These are phyloP conservation scores for Nineta flava DNA, from an alignment of 2,888 invertebrate species.

Conservation along the genomic window DNA sequence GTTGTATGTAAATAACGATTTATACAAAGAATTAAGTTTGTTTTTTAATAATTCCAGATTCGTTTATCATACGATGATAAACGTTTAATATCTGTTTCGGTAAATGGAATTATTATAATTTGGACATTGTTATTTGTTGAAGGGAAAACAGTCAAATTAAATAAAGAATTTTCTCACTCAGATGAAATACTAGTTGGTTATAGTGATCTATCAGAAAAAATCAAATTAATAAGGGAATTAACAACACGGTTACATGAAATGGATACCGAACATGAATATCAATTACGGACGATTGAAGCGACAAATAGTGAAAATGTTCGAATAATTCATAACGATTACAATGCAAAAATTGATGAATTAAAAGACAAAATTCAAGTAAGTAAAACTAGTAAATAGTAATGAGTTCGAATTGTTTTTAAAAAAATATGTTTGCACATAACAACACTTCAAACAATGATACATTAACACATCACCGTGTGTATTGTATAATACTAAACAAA, in stretches of 20 bases:
- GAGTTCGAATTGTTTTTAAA: too few species aligned
- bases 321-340: slow-evolving; percentile 69
- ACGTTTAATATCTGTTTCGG: slow-evolving; percentile 54
- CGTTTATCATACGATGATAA: slow-evolving; percentile 66
- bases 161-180: slow-evolving; percentile 58
- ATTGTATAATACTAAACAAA: too few species aligned
- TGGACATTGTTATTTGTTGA: slow-evolving; percentile 69
- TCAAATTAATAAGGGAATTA: slow-evolving; percentile 43
- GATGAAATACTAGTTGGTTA: slow-evolving; percentile 73
- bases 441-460: too few species aligned
- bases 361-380: slow-evolving; percentile 49
- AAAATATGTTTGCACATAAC: too few species aligned
- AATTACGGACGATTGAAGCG: slow-evolving; percentile 63
- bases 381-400: too few species aligned
- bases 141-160: slow-evolving; percentile 51
- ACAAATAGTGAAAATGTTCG: slow-evolving; percentile 63
- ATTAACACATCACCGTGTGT: too few species aligned
- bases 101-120: slow-evolving; percentile 65
- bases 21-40: background rate
- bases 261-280: slow-evolving; percentile 76
- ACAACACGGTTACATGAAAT: slow-evolving; percentile 65
- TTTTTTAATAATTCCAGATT: slow-evolving; percentile 26
- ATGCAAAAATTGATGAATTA: slow-evolving; percentile 64
- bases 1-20: background rate
- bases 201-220: slow-evolving; percentile 63